A percentile compares a stretch with the other conserved stretches of the same genome.
phyloP scores from a whole-genome alignment of 2,113 vertebrate species.

The Pomatorhinus ruficollis region DNA sequence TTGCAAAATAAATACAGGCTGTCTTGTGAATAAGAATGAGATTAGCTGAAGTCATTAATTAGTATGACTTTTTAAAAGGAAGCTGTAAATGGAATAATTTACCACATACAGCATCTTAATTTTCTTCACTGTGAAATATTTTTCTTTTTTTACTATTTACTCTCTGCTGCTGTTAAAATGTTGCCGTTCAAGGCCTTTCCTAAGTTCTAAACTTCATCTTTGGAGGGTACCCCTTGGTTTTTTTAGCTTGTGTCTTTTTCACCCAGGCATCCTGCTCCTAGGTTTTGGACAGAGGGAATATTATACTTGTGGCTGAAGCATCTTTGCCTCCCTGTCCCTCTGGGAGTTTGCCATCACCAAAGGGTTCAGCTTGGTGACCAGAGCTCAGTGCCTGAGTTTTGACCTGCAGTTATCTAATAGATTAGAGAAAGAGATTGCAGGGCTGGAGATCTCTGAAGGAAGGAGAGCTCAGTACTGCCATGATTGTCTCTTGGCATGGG shows the following conservation, averaged over 20 bases:
- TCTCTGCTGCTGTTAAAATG: not conserved
- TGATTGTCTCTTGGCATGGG: not conserved
- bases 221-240: not conserved
- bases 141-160: not conserved
- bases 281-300: not conserved
- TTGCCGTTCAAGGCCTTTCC: not conserved
- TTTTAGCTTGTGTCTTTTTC: not conserved
- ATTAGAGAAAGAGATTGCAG: not conserved
- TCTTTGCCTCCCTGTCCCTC: not conserved
- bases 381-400: not conserved
- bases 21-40: slow-evolving; percentile 64
- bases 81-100: slow-evolving; percentile 35
- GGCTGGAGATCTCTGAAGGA: not conserved
- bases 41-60: slow-evolving; percentile 71
- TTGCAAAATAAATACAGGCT: slow-evolving; percentile 70
- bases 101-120: not conserved
- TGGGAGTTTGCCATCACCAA: accelerated
- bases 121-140: not conserved
- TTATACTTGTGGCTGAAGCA: not conserved
- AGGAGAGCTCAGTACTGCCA: not conserved
- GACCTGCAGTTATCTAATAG: not conserved
- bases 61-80: slow-evolving; percentile 51
- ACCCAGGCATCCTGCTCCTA: not conserved
- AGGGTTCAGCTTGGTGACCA: not conserved
- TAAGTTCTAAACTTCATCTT: not conserved